Base-by-base conservation (phyloP, 2,797 vertebrate genomes). In the Bufotes viridis region DNA sequence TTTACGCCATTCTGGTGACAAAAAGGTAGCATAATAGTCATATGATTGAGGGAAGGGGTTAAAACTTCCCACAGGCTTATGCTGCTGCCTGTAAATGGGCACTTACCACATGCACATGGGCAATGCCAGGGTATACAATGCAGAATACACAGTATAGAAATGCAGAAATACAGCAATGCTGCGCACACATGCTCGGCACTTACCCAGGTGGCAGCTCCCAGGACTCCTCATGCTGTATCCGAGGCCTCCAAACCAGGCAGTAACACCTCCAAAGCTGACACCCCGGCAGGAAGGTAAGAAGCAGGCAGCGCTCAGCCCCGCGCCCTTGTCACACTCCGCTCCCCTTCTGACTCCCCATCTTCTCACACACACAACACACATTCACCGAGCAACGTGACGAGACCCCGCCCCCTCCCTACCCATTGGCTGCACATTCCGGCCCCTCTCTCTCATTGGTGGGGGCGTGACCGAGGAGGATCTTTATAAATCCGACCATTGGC, bases 291-390 rank as follows among this genome's bases (percentile, higher is more conserved):
- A 1, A 12, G 70, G 15, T 49, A 18, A 42, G 26, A 2, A 2
- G 69, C 29, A 18, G 26, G 42, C 70, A 74, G 18, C 1, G 5
- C 18, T 12, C 15, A 12, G 13, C 22, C 49, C 18, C 0, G 29
- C 42, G 7, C 18, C 18, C 74, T 7, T 7, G 9, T 75, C 87
- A 67, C 49, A 4, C 15, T 53, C n/a, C 78, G 24, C 17, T 20
- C 42, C 65, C n/a, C 22, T 11, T 20, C 69, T 82, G 67, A 58
- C 88, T 86, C 84, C 88, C 61, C 88, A 82, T 85, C 13, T 85
- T 89, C 63, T 69, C 81, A n/a, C 63, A 79, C 76, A 89, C 88
- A 89, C 88, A 89, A 86, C 88, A 86, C 88, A 86, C 88, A 89
- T 86, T 89, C 88, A 80, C 80, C 11, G 60, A 86, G 79, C 88